Percentiles rank a stretch among this genome's conserved stretches.
These are phyloP conservation scores for Geotrypetes seraphini DNA, from an alignment of 2,797 vertebrate genomes.

Conservation along the genomic window DNA sequence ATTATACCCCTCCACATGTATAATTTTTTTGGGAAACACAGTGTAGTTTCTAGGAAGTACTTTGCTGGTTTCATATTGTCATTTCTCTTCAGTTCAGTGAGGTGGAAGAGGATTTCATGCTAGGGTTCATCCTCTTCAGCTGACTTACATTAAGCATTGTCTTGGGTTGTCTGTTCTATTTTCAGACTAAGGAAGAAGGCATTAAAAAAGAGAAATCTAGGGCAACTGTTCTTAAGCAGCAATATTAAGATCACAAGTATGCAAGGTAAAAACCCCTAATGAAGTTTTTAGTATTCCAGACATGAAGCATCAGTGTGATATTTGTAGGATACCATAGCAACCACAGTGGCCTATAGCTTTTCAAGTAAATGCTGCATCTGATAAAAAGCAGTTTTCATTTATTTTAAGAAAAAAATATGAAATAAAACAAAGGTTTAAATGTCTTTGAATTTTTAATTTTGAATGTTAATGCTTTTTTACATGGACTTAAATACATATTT, in stretches of 20 bases:
- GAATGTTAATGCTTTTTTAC: too few relatives aligned
- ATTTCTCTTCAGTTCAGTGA: too few relatives aligned
- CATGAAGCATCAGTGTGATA: not conserved
- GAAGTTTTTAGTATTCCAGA: conserved; percentile 5
- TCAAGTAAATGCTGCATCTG: conserved; percentile 19
- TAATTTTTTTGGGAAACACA: too few relatives aligned
- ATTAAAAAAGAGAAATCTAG: not conserved
- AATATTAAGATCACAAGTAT: conserved; percentile 2
- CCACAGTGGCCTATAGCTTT: conserved; percentile 9
- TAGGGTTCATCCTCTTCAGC: too few relatives aligned
- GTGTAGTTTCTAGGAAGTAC: too few relatives aligned
- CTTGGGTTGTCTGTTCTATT: conserved; percentile 1
- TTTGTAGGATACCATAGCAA: conserved; percentile 17
- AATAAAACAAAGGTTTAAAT: too few relatives aligned
- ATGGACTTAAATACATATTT: too few relatives aligned
- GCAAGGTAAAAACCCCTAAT: not conserved
- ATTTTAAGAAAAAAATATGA: conserved; percentile 5
- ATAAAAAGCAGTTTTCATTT: not conserved
- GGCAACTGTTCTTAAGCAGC: not conserved
- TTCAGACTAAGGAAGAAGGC: not conserved
- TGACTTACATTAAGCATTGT: too few relatives aligned
- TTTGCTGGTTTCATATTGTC: too few relatives aligned
- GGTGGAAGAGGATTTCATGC: too few relatives aligned
- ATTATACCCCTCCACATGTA: too few relatives aligned
- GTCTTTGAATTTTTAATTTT: too few relatives aligned